Conservation (phyloP, 2,888 invertebrate genomes). For the Hemicrepidius hirtus region DNA sequence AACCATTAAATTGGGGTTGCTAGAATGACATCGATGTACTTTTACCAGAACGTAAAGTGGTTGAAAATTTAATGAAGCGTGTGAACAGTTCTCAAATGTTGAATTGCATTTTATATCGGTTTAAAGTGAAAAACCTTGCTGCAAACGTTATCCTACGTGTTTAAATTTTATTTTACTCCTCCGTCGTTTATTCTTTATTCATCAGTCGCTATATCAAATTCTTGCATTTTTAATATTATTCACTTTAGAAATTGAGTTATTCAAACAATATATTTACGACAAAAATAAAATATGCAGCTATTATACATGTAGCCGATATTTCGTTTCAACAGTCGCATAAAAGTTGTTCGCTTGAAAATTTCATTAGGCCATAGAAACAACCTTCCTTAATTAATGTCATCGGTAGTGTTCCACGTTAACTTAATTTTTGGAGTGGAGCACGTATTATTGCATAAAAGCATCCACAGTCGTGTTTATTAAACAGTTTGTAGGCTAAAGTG, state of each 20-base stretch:
- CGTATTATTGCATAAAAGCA: not conserved
- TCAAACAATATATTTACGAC: too few relatives aligned
- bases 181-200: not conserved
- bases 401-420: not conserved
- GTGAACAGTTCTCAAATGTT: slow-evolving; percentile 6
- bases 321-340: too few relatives aligned
- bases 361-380: not conserved
- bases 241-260: too few relatives aligned
- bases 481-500: not conserved
- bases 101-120: slow-evolving; percentile 4
- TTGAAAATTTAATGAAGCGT: slow-evolving; percentile 17
- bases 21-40: not conserved
- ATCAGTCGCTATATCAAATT: too few relatives aligned
- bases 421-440: not conserved
- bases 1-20: not conserved
- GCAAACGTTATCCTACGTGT: not conserved
- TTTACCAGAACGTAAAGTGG: not conserved
- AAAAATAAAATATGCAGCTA: too few relatives aligned
- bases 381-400: slow-evolving; percentile 15
- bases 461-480: not conserved
- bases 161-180: not conserved
- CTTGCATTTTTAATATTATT: too few relatives aligned
- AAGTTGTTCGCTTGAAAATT: not conserved
- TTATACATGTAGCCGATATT: too few relatives aligned
- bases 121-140: not conserved